Conservation (phyloP, 35 echinoderm and acorn worm species). For the Apostichopus parvimensis region DNA sequence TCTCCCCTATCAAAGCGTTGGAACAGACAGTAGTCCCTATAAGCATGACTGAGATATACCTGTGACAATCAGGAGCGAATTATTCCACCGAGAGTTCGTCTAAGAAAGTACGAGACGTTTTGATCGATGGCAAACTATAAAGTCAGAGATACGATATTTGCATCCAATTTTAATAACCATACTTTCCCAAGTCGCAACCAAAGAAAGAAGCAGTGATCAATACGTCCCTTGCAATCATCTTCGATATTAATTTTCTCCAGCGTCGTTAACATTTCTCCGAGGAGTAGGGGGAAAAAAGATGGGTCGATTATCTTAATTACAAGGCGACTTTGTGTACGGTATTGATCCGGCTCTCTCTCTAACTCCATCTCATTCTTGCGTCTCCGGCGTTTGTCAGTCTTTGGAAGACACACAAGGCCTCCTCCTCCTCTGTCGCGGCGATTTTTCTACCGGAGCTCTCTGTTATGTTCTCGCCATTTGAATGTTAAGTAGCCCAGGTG, state of each 20-base stretch:
- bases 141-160: not conserved
- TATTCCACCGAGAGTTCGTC: too few species aligned
- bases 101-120: too few species aligned
- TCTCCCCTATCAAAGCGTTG: too few species aligned
- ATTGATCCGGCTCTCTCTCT: conserved; percentile 15
- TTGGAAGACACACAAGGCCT: not conserved
- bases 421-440: too few species aligned
- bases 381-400: not conserved
- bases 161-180: not conserved
- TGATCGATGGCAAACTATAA: not conserved
- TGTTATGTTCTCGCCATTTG: not conserved
- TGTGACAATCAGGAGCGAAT: too few species aligned
- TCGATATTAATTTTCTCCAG: conserved; percentile 29
- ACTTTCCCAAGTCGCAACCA: not conserved
- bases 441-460: not conserved
- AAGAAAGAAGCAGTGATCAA: conserved; percentile 21
- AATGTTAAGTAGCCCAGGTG: not conserved
- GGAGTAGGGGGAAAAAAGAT: not conserved
- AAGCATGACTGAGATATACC: too few species aligned
- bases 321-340: conserved; percentile 5
- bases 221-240: not conserved
- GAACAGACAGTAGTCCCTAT: too few species aligned
- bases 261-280: conserved; percentile 8
- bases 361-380: too few species aligned
- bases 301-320: conserved; percentile 53